A percentile compares a stretch with the other conserved stretches of the same genome.
These are phyloP conservation scores for Cyclargus thomasi DNA, from an alignment of 1,140 invertebrate species.

Conservation along the genomic window DNA sequence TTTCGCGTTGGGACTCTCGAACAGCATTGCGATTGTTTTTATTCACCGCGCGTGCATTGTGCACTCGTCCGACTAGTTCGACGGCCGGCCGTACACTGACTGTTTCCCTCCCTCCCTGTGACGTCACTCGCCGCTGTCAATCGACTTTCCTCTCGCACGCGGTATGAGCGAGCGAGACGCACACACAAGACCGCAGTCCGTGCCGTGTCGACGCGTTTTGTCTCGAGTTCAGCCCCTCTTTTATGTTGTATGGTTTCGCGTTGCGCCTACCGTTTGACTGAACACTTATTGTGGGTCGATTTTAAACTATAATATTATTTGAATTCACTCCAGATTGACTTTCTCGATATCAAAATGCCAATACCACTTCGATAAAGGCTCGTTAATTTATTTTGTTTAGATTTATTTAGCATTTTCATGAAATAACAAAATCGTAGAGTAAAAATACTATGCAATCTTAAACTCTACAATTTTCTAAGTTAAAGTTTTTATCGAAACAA, in stretches of 20 bases:
- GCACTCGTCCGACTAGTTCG: conserved; percentile 44
- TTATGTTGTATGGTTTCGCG: conserved; percentile 43
- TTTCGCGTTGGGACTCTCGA: conserved; percentile 71
- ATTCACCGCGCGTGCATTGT: conserved; percentile 64
- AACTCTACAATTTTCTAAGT: neutral
- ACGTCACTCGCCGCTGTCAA: conserved; percentile 40
- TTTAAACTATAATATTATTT: conserved; percentile 32
- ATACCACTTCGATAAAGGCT: too few species aligned
- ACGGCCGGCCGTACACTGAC: conserved; percentile 61
- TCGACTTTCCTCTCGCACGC: conserved; percentile 30
- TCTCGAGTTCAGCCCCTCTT: conserved; percentile 43
- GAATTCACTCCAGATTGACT: neutral
- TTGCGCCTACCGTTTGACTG: conserved; percentile 37
- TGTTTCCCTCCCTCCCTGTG: conserved; percentile 38
- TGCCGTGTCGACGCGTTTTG: conserved; percentile 39
- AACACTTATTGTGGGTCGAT: conserved; percentile 37
- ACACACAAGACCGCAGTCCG: conserved; percentile 36
- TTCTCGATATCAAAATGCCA: neutral
- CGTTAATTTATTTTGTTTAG: too few species aligned
- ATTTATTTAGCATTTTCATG: too few species aligned
- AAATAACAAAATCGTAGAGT: neutral
- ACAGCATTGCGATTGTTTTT: conserved; percentile 63
- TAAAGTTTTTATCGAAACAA: neutral
- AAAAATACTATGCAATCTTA: too few species aligned
- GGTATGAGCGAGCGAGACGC: conserved; percentile 26